Percentiles rank a stretch among this genome's conserved stretches.
phyloP scores from a whole-genome alignment of 1,140 invertebrate genomes.

The Saxidomus purpurata region DNA sequence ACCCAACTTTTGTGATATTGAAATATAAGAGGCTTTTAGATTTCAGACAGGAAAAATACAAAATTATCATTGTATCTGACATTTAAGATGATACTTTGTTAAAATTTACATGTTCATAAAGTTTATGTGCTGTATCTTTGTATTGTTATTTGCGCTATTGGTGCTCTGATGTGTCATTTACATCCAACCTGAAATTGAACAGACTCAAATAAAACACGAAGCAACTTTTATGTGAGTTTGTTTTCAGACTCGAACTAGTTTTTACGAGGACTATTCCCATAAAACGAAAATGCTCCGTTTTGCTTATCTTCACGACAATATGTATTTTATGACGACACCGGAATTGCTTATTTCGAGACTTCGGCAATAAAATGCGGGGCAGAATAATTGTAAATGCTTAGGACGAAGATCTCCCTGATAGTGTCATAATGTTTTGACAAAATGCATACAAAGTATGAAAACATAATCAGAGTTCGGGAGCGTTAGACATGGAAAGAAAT shows the following conservation, averaged over 20 bases:
- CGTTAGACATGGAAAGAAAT: not conserved
- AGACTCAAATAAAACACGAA: constrained; percentile 45
- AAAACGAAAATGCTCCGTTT: constrained; percentile 39
- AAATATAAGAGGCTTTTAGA: not conserved
- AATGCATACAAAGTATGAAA: constrained; percentile 39
- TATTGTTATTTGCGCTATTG: not conserved
- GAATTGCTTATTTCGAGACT: constrained; percentile 33
- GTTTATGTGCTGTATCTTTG: constrained; percentile 12
- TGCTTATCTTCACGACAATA: constrained; percentile 53
- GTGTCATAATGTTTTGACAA: constrained; percentile 49
- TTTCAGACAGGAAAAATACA: not conserved
- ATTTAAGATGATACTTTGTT: constrained; percentile 1
- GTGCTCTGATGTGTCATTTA: constrained; percentile 29
- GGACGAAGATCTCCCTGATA: constrained; percentile 19
- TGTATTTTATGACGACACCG: constrained; percentile 39
- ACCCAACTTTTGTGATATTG: not conserved
- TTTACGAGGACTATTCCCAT: constrained; percentile 23
- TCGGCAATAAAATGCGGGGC: constrained; percentile 26
- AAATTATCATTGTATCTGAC: not conserved
- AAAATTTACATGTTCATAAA: constrained; percentile 30
- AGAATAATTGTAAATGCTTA: constrained; percentile 29
- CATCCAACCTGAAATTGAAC: constrained; percentile 31
- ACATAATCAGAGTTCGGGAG: constrained; percentile 12
- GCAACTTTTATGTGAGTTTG: constrained; percentile 14
- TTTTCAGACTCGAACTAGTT: constrained; percentile 11